Conservation (phyloP, 2,888 invertebrate genomes). For the Drosophila meridionalis region DNA sequence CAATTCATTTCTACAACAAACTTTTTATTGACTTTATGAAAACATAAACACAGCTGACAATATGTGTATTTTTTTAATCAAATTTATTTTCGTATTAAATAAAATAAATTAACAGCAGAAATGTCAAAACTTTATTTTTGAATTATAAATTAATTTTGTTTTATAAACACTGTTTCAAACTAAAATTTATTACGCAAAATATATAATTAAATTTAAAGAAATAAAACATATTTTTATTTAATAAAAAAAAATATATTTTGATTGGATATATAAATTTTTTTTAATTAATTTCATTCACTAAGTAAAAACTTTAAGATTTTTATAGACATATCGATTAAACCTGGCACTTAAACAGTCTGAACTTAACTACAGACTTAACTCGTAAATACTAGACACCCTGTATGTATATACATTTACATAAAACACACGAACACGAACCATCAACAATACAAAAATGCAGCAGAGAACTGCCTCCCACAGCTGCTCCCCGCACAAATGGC, state of each 20-base stretch:
- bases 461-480: conserved; percentile 37
- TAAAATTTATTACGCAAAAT: not conserved
- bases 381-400: conserved; percentile 27
- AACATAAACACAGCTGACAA: not conserved
- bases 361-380: conserved; percentile 12
- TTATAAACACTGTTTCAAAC: not conserved
- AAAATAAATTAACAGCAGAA: not conserved
- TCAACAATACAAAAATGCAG: conserved; percentile 9
- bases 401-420: conserved; percentile 24
- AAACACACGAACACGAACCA: conserved; percentile 7
- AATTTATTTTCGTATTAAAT: not conserved
- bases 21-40: not conserved
- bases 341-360: conserved; percentile 27
- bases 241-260: not conserved
- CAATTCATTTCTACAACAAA: not conserved
- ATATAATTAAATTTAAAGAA: not conserved
- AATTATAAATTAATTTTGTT: not conserved
- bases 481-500: conserved; percentile 60
- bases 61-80: not conserved
- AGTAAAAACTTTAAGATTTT: not conserved
- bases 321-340: conserved; percentile 17
- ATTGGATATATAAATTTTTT: not conserved
- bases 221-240: not conserved
- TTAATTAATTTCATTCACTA: not conserved
- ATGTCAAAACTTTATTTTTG: not conserved